Evolutionary conservation across 2,888 invertebrate genomes (phyloP), one percentile per base, ranked within the genome.

Genomic region (Lithophane leautieri): DNA sequence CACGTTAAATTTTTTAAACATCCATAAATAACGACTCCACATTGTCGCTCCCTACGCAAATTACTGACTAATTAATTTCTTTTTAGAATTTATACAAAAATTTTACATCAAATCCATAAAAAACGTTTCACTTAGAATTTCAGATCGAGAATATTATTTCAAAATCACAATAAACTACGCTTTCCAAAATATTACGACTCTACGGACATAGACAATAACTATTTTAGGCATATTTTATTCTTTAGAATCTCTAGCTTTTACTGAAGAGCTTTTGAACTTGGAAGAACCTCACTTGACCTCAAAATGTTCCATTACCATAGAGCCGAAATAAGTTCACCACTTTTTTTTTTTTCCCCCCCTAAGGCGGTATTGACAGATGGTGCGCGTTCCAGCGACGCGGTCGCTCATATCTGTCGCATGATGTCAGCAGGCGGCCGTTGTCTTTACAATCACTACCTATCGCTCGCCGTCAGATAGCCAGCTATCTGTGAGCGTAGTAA

Each of bases 401-500:
- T 73, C 80, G 76, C 76, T 77, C 76, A 68, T 71, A 73, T 73
- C 72, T 84, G 67, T 81, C 72, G 81, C 75, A 70, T 78, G 72
- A 72, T 65, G 67, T 81, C 73, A 79, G 70, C 73, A 83, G 72
- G 75, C 77, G 73, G 84, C 72, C 87, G 89, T 84, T 89, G 87
- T 88, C 88, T 89, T 86, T 86, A 85, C 88, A 82, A 79, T 87
- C 82, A 75, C 84, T 86, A 78, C 73, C 73, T 81, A 73, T 78
- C 76, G 66, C 67, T 76, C 74, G 58, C 34, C 47, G 22, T 73
- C 65, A 61, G 68, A 60, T 66, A 80, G 87, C 91, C 66, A 78
- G 89, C 92, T 96, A 96, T 93, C 96, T 96, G 87, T 96, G 96
- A 2, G 96, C 95, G 88, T 96, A 96, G 88, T 96, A 96, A 9